Evolutionary conservation across 2,113 vertebrate genomes (phyloP), one percentile per base, ranked within the genome.

Genomic region (Oxyruncus cristatus): DNA sequence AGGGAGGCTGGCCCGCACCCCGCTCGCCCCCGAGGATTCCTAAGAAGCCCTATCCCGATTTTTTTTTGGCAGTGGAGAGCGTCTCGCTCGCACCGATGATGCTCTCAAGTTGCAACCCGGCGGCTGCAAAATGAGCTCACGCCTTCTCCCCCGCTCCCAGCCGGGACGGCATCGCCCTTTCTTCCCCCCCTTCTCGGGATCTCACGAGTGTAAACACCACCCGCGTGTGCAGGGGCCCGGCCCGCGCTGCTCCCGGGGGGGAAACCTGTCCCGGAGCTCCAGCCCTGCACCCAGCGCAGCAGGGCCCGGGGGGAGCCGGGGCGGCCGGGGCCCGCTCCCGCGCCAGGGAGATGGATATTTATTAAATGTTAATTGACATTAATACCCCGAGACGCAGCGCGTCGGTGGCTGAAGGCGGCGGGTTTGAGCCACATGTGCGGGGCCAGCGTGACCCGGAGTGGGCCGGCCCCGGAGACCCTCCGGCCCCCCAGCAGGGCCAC

Each of bases 371-470:
- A 90, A 94, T 86, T 90, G 68, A 8, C 75, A 9, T 76, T 46
- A 74, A 75, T 21, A 24, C 28, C 52, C 77, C 3, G 58, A 11
- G 70, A 55, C 6, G 47, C 66, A 37, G 47, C 56, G 0, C 4
- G 3, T 0, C 11, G 33, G 44, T 10, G 77, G 5, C 46, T 0
- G 86, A 5, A 26, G 46, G 85, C 42, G 12, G 44, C 16, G 9
- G 52, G 9, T 6, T 24, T 4, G 78, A 68, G 74, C 12, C 10
- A 2, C 50, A 39, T 0, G 55, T 12, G 73, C 1, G 22, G 66
- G 83, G 42, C 14, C 47, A 14, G 73, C 20, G 37, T 24, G 58
- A 58, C 73, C 71, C 44, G 14, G 10, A 18, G 9, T 1, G 67
- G 67, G 77, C 47, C 2, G 2, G 2, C 33, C 35, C 67, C 5